A percentile compares a stretch with the other conserved stretches of the same genome.
Evolutionary conservation across 1,140 invertebrate species (phyloP).

Genomic region (Akabosia matsudoensis): DNA sequence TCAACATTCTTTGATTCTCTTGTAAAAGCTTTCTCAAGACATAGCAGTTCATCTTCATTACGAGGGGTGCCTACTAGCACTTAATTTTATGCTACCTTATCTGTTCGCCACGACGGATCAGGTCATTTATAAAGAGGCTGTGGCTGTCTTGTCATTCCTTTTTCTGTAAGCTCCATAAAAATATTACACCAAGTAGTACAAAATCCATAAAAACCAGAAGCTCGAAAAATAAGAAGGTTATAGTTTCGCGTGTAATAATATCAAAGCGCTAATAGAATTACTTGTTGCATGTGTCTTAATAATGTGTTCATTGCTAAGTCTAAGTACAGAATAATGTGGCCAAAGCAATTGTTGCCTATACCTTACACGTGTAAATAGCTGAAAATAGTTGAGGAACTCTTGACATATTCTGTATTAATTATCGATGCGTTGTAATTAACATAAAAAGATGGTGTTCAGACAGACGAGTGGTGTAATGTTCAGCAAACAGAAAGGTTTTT

Average conservation of each 20-base stretch:
- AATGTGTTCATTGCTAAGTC: not conserved
- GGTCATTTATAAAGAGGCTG: not conserved
- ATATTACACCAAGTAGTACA: not conserved
- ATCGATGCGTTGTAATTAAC: not conserved
- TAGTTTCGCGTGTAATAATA: not conserved
- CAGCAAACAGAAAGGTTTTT: not conserved
- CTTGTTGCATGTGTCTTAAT: not conserved
- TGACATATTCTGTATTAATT: not conserved
- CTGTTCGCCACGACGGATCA: not conserved
- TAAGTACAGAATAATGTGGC: too few species aligned
- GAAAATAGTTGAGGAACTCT: too few species aligned
- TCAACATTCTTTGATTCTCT: too few species aligned
- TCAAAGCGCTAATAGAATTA: not conserved
- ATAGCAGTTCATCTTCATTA: too few species aligned
- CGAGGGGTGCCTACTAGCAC: too few species aligned
- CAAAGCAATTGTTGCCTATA: too few species aligned
- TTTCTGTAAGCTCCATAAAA: conserved; percentile 3
- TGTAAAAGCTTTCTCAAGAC: too few species aligned
- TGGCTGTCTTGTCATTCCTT: not conserved
- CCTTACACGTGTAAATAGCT: too few species aligned
- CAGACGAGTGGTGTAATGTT: not conserved
- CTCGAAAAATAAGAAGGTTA: not conserved
- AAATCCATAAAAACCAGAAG: conserved; percentile 11
- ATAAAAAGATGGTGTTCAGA: not conserved
- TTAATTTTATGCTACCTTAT: too few species aligned